Conservation (phyloP, 2,888 invertebrate species). For the Melinaea menophilus region DNA sequence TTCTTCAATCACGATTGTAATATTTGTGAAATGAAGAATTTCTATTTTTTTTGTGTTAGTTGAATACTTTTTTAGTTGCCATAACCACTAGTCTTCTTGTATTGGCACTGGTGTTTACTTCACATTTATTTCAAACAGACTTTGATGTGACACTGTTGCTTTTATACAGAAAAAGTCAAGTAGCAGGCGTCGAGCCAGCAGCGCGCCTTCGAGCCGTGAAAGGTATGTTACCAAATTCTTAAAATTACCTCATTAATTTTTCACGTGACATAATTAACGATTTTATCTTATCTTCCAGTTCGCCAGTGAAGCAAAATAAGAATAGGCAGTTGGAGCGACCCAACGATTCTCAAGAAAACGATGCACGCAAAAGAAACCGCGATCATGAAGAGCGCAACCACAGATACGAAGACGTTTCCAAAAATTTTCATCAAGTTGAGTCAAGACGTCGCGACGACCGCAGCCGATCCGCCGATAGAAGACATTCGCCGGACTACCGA, state of each 20-base stretch:
- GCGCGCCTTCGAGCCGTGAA: slow-evolving; percentile 59
- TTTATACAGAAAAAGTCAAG: slow-evolving; percentile 72
- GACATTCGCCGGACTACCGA: slow-evolving; percentile 51
- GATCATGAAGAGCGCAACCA: slow-evolving; percentile 64
- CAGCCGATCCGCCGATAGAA: slow-evolving; percentile 44
- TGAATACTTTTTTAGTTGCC: slow-evolving; percentile 62
- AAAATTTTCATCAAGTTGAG: slow-evolving; percentile 42
- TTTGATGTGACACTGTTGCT: slow-evolving; percentile 41
- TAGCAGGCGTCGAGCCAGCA: slow-evolving; percentile 63
- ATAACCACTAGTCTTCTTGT: slow-evolving; percentile 75
- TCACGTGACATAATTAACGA: neutral
- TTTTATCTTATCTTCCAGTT: slow-evolving; percentile 48
- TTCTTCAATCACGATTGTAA: slow-evolving; percentile 43
- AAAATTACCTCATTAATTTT: neutral
- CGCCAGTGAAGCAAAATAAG: slow-evolving; percentile 59
- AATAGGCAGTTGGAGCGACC: slow-evolving; percentile 56
- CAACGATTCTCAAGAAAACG: slow-evolving; percentile 52
- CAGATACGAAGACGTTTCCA: slow-evolving; percentile 54
- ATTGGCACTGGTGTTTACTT: slow-evolving; percentile 75
- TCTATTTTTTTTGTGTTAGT: slow-evolving; percentile 48
- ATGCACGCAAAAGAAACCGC: slow-evolving; percentile 57
- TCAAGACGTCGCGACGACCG: slow-evolving; percentile 51
- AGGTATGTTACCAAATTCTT: slow-evolving; percentile 44
- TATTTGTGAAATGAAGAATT: slow-evolving; percentile 44
- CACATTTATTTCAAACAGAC: slow-evolving; percentile 30